Evolutionary conservation across 2,888 invertebrate genomes (phyloP), one percentile per base, ranked within the genome.

Genomic region (Machimus rusticus): DNA sequence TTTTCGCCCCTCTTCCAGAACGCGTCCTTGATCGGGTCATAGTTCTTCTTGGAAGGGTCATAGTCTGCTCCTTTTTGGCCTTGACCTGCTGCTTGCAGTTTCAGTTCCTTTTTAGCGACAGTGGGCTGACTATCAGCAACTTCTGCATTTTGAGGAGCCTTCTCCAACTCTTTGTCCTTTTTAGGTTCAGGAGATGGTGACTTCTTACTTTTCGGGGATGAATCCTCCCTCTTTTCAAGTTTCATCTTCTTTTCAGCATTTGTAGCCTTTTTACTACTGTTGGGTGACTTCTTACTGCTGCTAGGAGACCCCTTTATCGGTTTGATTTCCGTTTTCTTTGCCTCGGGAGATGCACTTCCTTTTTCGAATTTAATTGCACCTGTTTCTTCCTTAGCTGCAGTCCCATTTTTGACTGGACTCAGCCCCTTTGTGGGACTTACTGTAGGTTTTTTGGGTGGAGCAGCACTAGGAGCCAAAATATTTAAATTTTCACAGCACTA

Each of bases 21-120:
- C 0, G 98, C 98, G 93, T 97, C 95, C 0, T 95, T 93, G 16
- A 98, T 94, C 0, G 98, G 98, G 92, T 98, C 95, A 92, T 98
- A 99, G 77, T 95, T 95, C 0, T 93, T 89, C 90, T 95, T 94
- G 34, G 93, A 92, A 0, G 98, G 98, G 92, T 97, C 94, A 92
- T 96, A 98, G 8, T 94, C 93, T 0, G 92, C 90, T 4, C 90
- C 91, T 82, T 90, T 90, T 37, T 89, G 89, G 0, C 90, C 90
- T 74, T 90, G 89, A 0, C 90, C 90, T 74, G 89, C 89, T 82
- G 88, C 87, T 88, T 90, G 89, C n/a, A 89, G 84, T 84, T 89
- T 90, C n/a, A 90, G 51, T 81, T 90, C 90, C 34, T 90, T 90
- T 46, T 87, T 88, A 2, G 86, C 88, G 0, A 77, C n/a, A 78